These are phyloP conservation scores for Otus sunia DNA, from an alignment of 2,113 vertebrate species.

Conservation along the genomic window DNA sequence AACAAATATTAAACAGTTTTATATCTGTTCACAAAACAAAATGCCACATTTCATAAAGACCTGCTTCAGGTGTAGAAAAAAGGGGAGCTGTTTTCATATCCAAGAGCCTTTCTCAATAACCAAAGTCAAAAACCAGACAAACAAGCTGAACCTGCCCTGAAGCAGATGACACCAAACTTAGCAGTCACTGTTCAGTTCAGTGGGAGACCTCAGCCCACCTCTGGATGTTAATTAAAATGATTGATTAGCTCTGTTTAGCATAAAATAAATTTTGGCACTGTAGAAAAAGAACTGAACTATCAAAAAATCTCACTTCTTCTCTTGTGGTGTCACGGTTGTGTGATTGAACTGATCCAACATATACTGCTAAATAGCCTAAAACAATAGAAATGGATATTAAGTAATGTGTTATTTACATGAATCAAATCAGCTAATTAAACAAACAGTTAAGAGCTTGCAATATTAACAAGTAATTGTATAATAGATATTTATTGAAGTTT, in stretches of 20 bases:
- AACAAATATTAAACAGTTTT: constrained; percentile 12
- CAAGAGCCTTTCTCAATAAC: not conserved
- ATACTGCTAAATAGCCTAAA: not conserved
- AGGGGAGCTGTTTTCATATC: not conserved
- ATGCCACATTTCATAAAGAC: not conserved
- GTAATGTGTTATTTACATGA: constrained; percentile 5
- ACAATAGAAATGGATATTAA: not conserved
- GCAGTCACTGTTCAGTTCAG: not conserved
- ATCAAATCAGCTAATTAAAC: constrained; percentile 30
- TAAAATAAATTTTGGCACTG: not conserved
- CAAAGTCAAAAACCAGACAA: not conserved
- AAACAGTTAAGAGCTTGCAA: not conserved
- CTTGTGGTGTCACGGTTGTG: not conserved
- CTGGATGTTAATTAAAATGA: constrained; percentile 46
- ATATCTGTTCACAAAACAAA: not conserved
- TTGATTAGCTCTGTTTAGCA: constrained; percentile 17
- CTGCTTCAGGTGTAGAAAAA: not conserved
- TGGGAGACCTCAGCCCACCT: constrained; percentile 9
- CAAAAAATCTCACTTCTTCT: not conserved
- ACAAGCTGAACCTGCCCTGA: not conserved
- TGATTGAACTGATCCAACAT: not conserved
- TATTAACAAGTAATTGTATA: not conserved
- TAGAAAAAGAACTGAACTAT: not conserved
- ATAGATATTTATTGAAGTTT: not conserved
- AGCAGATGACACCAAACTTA: not conserved